Percentiles rank a stretch among this genome's conserved stretches.
These are phyloP conservation scores for Amniataba percoides DNA, from an alignment of 2,797 vertebrate species.

Conservation along the genomic window DNA sequence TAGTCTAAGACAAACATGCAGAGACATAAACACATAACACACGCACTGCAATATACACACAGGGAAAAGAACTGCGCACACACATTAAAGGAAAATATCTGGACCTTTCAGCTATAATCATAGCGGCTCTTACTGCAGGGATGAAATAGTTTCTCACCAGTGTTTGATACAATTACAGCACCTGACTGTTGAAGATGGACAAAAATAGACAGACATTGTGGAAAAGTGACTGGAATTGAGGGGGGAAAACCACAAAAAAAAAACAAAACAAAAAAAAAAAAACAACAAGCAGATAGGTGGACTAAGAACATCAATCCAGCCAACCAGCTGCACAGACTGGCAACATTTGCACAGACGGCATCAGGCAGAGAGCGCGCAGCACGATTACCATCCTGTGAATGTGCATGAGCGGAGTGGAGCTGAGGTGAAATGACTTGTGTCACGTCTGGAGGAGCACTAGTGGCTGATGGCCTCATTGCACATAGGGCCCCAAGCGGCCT, in stretches of 20 bases:
- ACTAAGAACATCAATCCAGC: constrained; percentile 39
- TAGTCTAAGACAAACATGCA: constrained; percentile 69
- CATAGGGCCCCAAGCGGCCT: constrained; percentile 46
- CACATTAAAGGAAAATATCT: constrained; percentile 45
- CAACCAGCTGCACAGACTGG: constrained; percentile 52
- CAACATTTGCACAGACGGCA: constrained; percentile 33
- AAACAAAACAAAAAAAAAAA: background rate
- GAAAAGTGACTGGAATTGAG: constrained; percentile 25
- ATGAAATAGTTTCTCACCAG: constrained; percentile 35
- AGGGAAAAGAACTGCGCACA: constrained; percentile 30
- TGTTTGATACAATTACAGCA: constrained; percentile 46
- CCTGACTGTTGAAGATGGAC: constrained; percentile 19
- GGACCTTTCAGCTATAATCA: constrained; percentile 33
- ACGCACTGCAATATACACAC: constrained; percentile 13
- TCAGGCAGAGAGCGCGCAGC: constrained; percentile 33
- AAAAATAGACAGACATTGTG: constrained; percentile 13
- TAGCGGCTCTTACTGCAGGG: constrained; percentile 24
- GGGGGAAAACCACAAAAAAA: background rate
- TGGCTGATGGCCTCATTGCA: constrained; percentile 66
- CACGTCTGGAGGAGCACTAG: constrained; percentile 66
- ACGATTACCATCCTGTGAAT: constrained; percentile 69
- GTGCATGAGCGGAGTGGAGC: constrained; percentile 68
- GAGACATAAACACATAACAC: constrained; percentile 41
- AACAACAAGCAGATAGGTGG: constrained; percentile 18
- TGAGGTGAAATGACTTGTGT: constrained; percentile 82